These are phyloP conservation scores for Camponotus vicinus DNA, from an alignment of 1,140 invertebrate species.

Conservation along the genomic window DNA sequence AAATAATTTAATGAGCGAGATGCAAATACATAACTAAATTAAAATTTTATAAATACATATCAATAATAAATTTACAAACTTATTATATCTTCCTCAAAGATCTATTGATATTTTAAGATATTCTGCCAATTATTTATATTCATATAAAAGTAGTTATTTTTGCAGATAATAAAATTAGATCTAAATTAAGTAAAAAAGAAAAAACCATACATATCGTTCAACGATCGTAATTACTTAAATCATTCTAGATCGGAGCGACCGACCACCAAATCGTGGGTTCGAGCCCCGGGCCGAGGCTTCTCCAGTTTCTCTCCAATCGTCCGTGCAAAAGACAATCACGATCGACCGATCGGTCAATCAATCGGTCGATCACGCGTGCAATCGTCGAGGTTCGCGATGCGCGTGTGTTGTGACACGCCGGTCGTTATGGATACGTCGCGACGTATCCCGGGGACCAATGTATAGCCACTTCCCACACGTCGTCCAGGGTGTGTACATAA, in stretches of 20 bases:
- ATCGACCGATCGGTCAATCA: constrained; percentile 61
- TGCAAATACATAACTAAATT: not conserved
- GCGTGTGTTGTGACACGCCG: constrained; percentile 74
- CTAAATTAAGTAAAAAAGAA: not conserved
- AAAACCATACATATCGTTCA: not conserved
- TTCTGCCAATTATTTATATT: not conserved
- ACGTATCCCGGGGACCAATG: constrained; percentile 24
- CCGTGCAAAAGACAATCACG: constrained; percentile 30
- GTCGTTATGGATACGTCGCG: constrained; percentile 78
- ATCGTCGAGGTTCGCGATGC: constrained; percentile 33
- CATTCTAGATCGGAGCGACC: not conserved
- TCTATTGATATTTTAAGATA: not conserved
- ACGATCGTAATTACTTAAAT: not conserved
- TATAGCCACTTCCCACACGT: constrained; percentile 62
- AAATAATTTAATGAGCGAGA: not conserved
- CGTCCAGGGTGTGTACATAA: constrained; percentile 49
- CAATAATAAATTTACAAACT: not conserved
- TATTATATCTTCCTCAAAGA: no score
- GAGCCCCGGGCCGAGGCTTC: not conserved
- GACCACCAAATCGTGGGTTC: not conserved
- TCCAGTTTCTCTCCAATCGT: not conserved
- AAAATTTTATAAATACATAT: not conserved
- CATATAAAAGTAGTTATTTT: not conserved
- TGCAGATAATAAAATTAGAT: not conserved
- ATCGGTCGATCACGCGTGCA: constrained; percentile 60